Percentiles rank a stretch among this genome's conserved stretches.
These are phyloP conservation scores for Coptotermes formosanus DNA, from an alignment of 1,140 invertebrate species.

Conservation along the genomic window DNA sequence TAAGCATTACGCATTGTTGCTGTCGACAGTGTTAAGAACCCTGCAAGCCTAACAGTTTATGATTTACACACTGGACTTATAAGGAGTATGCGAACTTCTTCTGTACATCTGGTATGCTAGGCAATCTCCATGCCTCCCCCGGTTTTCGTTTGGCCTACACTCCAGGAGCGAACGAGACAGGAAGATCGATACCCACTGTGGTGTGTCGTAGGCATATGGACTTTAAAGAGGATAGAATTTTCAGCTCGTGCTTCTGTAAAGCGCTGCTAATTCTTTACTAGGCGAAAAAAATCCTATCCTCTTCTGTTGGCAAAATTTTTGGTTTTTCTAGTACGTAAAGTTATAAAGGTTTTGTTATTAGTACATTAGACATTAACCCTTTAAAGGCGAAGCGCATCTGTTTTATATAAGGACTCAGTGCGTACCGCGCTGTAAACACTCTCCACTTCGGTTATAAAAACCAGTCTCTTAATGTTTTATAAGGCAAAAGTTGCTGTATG, in stretches of 20 bases:
- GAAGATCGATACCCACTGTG: neutral
- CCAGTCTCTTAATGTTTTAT: too few relatives aligned
- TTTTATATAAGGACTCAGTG: too few relatives aligned
- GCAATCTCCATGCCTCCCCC: neutral
- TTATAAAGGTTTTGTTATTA: too few relatives aligned
- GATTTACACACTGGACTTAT: neutral
- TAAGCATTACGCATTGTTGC: neutral
- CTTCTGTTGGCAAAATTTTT: too few relatives aligned
- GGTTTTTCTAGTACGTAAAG: too few relatives aligned
- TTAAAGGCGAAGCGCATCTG: too few relatives aligned
- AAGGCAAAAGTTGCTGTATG: too few relatives aligned
- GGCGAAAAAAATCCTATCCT: too few relatives aligned
- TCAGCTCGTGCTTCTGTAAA: neutral
- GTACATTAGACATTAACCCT: too few relatives aligned
- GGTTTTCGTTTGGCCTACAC: constrained; percentile 2
- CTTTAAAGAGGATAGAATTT: constrained; percentile 8
- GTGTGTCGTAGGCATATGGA: neutral
- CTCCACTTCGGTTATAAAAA: too few relatives aligned
- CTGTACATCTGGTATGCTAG: neutral
- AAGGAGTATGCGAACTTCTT: neutral
- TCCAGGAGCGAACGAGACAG: neutral
- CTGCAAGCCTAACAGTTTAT: neutral
- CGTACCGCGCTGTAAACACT: too few relatives aligned
- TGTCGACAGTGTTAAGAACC: neutral
- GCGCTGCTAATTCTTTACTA: too few relatives aligned